A percentile compares a stretch with the other conserved stretches of the same genome.
phyloP scores from a whole-genome alignment of 2,113 vertebrate species.

The Otocyon megalotis region DNA sequence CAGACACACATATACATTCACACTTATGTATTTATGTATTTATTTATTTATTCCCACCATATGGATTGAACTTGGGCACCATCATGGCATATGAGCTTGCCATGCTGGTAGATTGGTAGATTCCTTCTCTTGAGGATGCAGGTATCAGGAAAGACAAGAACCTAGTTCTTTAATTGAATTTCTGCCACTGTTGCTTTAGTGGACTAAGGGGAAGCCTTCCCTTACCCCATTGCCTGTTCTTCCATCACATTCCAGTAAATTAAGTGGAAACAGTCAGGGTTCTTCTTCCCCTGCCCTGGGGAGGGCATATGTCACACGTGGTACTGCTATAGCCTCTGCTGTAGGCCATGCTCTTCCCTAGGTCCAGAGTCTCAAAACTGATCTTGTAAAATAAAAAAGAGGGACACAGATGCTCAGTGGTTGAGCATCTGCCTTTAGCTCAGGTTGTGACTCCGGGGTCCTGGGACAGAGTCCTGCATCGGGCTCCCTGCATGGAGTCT shows the following conservation, averaged over 20 bases:
- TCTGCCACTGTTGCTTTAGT: not conserved
- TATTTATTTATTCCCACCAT: not conserved
- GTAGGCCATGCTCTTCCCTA: fast-evolving
- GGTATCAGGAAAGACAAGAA: not conserved
- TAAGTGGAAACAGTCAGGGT: not conserved
- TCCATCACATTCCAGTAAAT: not conserved
- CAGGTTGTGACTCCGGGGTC: no score
- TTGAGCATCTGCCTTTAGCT: no score
- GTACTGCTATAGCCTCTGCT: not conserved
- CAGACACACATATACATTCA: fast-evolving
- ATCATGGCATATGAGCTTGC: fast-evolving
- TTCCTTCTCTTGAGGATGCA: not conserved
- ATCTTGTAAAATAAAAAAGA: not conserved
- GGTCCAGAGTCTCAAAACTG: not conserved
- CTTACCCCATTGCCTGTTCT: fast-evolving
- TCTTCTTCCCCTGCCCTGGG: not conserved
- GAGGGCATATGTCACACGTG: not conserved
- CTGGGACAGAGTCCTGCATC: no score
- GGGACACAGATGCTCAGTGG: no score
- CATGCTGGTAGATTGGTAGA: not conserved
- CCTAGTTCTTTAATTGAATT: no score
- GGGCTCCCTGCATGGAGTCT: no score
- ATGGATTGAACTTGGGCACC: not conserved
- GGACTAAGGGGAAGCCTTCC: not conserved
- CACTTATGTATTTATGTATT: not conserved